These are phyloP conservation scores for Agraylea sexmaculata DNA, from an alignment of 1,140 invertebrate species.

Conservation along the genomic window DNA sequence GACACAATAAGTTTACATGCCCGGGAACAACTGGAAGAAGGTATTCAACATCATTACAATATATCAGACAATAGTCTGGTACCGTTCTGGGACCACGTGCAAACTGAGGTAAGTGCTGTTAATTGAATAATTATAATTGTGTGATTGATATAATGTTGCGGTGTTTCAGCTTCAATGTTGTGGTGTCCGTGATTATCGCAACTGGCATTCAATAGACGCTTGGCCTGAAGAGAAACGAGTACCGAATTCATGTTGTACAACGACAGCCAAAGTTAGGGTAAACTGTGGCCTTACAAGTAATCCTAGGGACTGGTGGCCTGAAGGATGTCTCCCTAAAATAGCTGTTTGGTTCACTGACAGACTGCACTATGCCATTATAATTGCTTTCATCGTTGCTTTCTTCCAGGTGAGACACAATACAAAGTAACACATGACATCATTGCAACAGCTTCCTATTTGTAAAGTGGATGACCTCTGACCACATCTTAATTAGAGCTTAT, in stretches of 20 bases:
- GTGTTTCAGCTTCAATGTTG: conserved; percentile 65
- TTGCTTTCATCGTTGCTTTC: conserved; percentile 60
- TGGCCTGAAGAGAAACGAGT: conserved; percentile 63
- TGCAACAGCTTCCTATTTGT: too few species aligned
- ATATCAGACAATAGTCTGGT: conserved; percentile 39
- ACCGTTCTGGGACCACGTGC: conserved; percentile 62
- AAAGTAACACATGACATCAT: too few species aligned
- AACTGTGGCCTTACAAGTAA: conserved; percentile 39
- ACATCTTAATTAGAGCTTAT: too few species aligned
- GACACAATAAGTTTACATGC: conserved; percentile 52
- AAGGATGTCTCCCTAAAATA: conserved; percentile 56
- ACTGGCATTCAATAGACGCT: conserved; percentile 73
- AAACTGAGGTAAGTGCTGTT: conserved; percentile 45
- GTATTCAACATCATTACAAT: conserved; percentile 59
- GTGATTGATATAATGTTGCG: conserved; percentile 14
- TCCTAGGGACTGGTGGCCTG: conserved; percentile 48
- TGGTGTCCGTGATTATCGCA: conserved; percentile 68
- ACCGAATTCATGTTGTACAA: conserved; percentile 69
- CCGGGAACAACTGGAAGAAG: conserved; percentile 53
- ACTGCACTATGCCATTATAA: conserved; percentile 55
- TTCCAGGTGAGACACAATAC: conserved; percentile 42
- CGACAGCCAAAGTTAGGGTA: conserved; percentile 26
- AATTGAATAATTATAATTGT: background rate
- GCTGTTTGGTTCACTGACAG: conserved; percentile 56
- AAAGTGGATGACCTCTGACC: too few species aligned